phyloP scores from a whole-genome alignment of 2,888 invertebrate species.

The Nasonia oneida region DNA sequence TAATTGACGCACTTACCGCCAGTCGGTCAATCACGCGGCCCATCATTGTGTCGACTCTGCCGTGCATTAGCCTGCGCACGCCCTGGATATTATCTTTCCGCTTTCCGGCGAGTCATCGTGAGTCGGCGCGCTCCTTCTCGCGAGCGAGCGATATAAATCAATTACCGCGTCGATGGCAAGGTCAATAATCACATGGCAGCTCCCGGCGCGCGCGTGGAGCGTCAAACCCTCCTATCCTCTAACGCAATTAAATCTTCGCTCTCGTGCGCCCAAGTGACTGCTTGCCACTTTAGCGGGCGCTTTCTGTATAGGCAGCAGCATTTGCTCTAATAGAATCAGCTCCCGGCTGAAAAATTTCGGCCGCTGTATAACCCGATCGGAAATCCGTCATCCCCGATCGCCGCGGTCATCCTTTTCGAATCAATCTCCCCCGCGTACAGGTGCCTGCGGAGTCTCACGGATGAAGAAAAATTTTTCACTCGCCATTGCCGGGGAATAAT shows the following conservation, averaged over 20 bases:
- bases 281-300: neutral
- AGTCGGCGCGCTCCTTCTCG: neutral
- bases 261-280: neutral
- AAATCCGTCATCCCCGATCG: neutral
- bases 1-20: neutral
- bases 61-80: neutral
- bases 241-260: neutral
- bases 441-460: too few species aligned
- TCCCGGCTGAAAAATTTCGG: neutral
- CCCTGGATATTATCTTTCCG: neutral
- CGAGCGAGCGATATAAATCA: neutral
- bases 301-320: too few species aligned
- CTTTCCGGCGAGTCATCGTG: neutral
- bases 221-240: neutral
- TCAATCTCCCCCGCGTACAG: neutral
- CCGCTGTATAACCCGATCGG: neutral
- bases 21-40: neutral
- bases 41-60: neutral
- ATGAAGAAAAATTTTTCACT: constrained; percentile 15
- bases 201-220: neutral
- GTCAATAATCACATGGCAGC: neutral
- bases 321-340: neutral
- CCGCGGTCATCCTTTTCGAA: neutral
- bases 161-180: constrained; percentile 13
- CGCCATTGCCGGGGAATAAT: constrained; percentile 3